These are phyloP conservation scores for Cettia cetti DNA, from an alignment of 2,113 vertebrate genomes.

Conservation along the genomic window DNA sequence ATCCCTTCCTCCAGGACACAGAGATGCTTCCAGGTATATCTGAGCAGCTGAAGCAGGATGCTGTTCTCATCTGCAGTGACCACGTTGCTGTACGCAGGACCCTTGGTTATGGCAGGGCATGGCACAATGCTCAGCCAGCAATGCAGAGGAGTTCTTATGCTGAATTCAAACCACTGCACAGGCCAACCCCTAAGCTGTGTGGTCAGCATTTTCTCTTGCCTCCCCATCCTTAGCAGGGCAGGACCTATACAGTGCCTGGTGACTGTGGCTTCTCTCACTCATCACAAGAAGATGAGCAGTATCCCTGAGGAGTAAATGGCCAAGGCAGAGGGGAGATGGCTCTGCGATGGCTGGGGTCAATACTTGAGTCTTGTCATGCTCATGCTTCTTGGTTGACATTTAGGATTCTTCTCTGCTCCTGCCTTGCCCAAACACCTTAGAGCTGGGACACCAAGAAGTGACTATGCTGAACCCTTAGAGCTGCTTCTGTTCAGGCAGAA, in stretches of 20 bases:
- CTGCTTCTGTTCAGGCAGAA: slow-evolving; percentile 56
- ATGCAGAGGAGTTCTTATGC: not conserved
- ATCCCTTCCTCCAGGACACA: not conserved
- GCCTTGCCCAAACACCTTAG: slow-evolving; percentile 60
- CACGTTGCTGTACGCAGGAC: not conserved
- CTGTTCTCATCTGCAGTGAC: not conserved
- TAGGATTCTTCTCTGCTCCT: slow-evolving; percentile 67
- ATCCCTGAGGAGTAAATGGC: slow-evolving; percentile 10
- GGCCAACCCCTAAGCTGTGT: not conserved
- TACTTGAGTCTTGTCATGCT: slow-evolving; percentile 81
- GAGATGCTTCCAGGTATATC: not conserved
- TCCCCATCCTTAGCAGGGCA: not conserved
- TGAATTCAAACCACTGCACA: not conserved
- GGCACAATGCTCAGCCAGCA: not conserved
- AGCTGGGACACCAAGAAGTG: slow-evolving; percentile 66
- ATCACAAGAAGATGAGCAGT: not conserved
- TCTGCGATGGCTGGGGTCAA: slow-evolving; percentile 75
- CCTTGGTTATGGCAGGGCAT: not conserved
- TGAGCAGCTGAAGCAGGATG: not conserved
- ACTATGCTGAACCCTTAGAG: slow-evolving; percentile 61
- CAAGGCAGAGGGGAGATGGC: slow-evolving; percentile 58
- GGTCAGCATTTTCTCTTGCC: not conserved
- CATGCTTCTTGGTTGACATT: slow-evolving; percentile 86
- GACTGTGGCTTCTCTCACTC: rapidly evolving
- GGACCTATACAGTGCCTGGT: not conserved